Percentiles rank a stretch among this genome's conserved stretches.
phyloP scores from a whole-genome alignment of 2,888 invertebrate genomes.

The Thecophora atra region DNA sequence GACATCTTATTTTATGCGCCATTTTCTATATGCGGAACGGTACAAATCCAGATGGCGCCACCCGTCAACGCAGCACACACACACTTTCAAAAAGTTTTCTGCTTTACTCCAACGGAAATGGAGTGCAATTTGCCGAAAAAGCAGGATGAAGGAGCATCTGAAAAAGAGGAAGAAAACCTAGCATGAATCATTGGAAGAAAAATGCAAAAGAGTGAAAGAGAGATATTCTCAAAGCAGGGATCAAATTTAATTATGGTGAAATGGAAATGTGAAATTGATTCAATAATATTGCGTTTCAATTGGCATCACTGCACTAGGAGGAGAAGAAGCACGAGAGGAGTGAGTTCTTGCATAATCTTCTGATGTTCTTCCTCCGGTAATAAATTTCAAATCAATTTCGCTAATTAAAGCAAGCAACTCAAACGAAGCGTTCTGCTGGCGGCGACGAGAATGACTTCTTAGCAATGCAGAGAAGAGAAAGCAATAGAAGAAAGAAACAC shows the following conservation, averaged over 20 bases:
- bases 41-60: constrained; percentile 56
- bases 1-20: constrained; percentile 50
- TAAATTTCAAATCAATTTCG: constrained; percentile 62
- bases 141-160: not conserved
- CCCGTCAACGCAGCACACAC: constrained; percentile 20
- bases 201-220: constrained; percentile 31
- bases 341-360: constrained; percentile 39
- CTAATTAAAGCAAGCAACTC: constrained; percentile 52
- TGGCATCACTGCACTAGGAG: constrained; percentile 34
- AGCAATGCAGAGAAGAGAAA: not conserved
- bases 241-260: constrained; percentile 10
- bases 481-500: too few relatives aligned
- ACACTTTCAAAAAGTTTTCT: not conserved
- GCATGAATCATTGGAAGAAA: constrained; percentile 37
- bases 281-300: constrained; percentile 47
- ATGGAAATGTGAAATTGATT: constrained; percentile 27
- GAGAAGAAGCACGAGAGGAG: not conserved
- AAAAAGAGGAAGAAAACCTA: constrained; percentile 50
- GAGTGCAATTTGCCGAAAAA: not conserved
- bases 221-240: constrained; percentile 24
- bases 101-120: not conserved
- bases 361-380: constrained; percentile 52
- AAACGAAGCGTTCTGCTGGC: constrained; percentile 11
- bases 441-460: not conserved
- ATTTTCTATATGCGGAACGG: constrained; percentile 50